Base-by-base conservation (phyloP, 2,113 vertebrate species). In the Nesogale talazaci region DNA sequence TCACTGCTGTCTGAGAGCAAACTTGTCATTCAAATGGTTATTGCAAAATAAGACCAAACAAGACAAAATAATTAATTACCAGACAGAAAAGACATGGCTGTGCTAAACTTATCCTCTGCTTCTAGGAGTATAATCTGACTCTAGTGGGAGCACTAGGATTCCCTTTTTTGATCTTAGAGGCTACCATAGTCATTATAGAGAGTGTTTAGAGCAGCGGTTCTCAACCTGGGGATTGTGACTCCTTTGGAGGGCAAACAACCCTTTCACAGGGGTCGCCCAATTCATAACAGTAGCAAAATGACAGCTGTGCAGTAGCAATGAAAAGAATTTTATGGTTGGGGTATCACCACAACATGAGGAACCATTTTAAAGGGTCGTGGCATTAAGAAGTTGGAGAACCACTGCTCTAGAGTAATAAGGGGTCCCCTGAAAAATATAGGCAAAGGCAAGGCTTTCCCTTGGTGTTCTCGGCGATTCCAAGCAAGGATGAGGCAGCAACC, bases 381-480 rank as follows among this genome's bases (percentile, higher is more conserved):
- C 46, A 52, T 52, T 5, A 52, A 12, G 46, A 52, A 52, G 46
- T 9, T 52, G 4, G 46, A 11, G 46, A 52, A 52, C 46, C 46
- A 52, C 46, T 52, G 46, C 46, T 52, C 46, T 52, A 52, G 4
- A 7, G 3, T 75, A 70, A 23, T 22, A 61, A 27, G 63, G 25
- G 63, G 5, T 25, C 52, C 61, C 2, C n/a, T 15, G 15, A 88
- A 65, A 46, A 20, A 52, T 0, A 0, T 34, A 19, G 72, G 34
- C 0, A 0, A 5, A 77, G 2, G 3, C 0, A 0, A 5, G 38
- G 12, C 31, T 82, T 70, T 59, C 40, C 42, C 17, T 0, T 0
- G 38, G 74, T 0, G 0, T 46, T 72, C 52, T 0, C 0, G 67
- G 59, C 67, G 46, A 56, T 42, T 0, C 0, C 0, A n/a, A 94